These are phyloP conservation scores for Dendroctonus ponderosae DNA, from an alignment of 1,140 invertebrate species.

Conservation along the genomic window DNA sequence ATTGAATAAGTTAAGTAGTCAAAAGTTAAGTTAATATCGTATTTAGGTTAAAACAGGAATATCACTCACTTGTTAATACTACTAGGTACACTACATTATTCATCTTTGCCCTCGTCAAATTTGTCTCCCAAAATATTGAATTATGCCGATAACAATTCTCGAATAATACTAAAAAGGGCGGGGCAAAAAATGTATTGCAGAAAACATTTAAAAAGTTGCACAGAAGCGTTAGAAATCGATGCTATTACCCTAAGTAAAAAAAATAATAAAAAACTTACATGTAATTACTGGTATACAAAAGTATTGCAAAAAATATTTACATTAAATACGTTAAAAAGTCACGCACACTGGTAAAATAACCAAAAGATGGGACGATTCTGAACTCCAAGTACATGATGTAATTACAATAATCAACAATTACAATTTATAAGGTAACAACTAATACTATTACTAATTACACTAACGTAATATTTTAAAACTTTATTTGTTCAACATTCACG, in stretches of 20 bases:
- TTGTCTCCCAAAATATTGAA: conserved; percentile 4
- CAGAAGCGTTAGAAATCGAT: conserved; percentile 27
- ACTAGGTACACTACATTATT: conserved; percentile 25
- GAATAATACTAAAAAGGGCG: conserved; percentile 1
- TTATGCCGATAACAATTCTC: neutral
- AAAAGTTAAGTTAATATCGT: conserved; percentile 14
- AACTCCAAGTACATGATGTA: too few species aligned
- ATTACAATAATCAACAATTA: too few species aligned
- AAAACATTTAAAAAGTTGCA: conserved; percentile 15
- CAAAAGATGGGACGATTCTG: conserved; percentile 2
- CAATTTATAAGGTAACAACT: too few species aligned
- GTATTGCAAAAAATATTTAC: conserved; percentile 31
- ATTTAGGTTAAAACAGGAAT: conserved; percentile 25
- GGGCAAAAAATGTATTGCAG: conserved; percentile 10
- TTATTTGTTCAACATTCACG: too few species aligned
- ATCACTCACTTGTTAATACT: conserved; percentile 36
- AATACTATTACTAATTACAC: too few species aligned
- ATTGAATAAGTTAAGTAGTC: conserved; percentile 25
- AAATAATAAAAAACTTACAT: conserved; percentile 23
- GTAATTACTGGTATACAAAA: conserved; percentile 30
- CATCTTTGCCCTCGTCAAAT: conserved; percentile 9
- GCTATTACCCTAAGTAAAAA: conserved; percentile 22
- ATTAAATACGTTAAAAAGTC: conserved; percentile 27
- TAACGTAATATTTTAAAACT: too few species aligned
- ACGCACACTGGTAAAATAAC: conserved; percentile 25